Percentiles rank a stretch among this genome's conserved stretches.
These are phyloP conservation scores for Lathamus discolor DNA, from an alignment of 2,113 vertebrate species.

Conservation along the genomic window DNA sequence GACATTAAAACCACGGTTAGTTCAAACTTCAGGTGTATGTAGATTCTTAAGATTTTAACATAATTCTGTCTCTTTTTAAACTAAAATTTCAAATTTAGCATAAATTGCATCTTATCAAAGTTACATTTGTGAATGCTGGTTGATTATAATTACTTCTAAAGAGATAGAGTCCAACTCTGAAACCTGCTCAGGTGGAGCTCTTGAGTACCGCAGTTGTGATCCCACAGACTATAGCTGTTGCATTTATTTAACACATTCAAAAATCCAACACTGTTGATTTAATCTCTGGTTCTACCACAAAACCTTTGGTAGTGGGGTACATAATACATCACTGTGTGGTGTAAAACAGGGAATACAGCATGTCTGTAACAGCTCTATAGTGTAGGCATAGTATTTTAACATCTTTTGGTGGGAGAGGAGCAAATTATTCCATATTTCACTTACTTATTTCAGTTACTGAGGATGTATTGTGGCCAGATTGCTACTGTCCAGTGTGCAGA, in stretches of 20 bases:
- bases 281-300: not conserved
- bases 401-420: not conserved
- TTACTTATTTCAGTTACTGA: not conserved
- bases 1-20: not conserved
- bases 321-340: not conserved
- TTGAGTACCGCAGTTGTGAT: not conserved
- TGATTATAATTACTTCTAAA: slow-evolving; percentile 19
- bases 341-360: not conserved
- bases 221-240: not conserved
- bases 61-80: not conserved
- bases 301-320: not conserved
- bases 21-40: not conserved
- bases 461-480: not conserved
- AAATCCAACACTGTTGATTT: not conserved
- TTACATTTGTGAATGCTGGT: not conserved
- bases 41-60: not conserved
- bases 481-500: not conserved
- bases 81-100: not conserved
- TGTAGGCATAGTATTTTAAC: not conserved
- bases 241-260: not conserved
- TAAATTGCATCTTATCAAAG: not conserved
- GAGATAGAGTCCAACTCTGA: not conserved
- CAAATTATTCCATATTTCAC: not conserved
- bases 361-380: not conserved
- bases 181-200: not conserved